phyloP scores from a whole-genome alignment of 1,140 invertebrate species.

The Ips nitidus region DNA sequence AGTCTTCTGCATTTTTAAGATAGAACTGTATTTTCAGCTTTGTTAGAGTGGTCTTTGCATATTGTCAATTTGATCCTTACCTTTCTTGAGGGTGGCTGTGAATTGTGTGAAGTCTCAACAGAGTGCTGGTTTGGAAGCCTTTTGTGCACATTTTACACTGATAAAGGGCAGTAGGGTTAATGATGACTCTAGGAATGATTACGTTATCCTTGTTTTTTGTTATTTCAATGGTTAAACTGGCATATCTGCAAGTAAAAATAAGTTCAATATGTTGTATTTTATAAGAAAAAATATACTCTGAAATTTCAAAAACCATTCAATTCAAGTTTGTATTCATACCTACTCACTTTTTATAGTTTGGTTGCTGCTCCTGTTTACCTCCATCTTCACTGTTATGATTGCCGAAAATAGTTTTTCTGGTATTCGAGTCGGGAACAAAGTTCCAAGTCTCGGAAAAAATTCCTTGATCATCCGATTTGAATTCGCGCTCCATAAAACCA shows the following conservation, averaged over 20 bases:
- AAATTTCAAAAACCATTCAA: no score
- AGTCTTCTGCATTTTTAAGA: no score
- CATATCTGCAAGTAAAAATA: slow-evolving; percentile 19
- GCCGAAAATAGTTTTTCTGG: slow-evolving; percentile 30
- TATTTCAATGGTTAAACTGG: slow-evolving; percentile 37
- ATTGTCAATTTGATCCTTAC: background rate
- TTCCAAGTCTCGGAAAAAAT: slow-evolving; percentile 37
- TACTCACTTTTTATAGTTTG: slow-evolving; percentile 15
- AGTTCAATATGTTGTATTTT: background rate
- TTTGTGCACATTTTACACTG: slow-evolving; percentile 21
- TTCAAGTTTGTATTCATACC: no score
- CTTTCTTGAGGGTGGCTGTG: background rate
- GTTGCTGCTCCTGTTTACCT: background rate
- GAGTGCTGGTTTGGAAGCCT: slow-evolving; percentile 15
- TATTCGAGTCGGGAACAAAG: slow-evolving; percentile 37
- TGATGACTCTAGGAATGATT: slow-evolving; percentile 33
- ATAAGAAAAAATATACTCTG: no score
- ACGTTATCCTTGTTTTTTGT: slow-evolving; percentile 29
- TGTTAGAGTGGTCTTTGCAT: no score
- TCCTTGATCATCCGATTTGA: slow-evolving; percentile 16
- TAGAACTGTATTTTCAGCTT: no score
- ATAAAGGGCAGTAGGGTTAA: slow-evolving; percentile 29
- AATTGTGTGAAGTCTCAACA: slow-evolving; percentile 17
- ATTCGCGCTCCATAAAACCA: slow-evolving; percentile 38
- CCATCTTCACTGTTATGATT: background rate